Conservation (phyloP, 2,113 vertebrate genomes). For the Notechis scutatus region DNA sequence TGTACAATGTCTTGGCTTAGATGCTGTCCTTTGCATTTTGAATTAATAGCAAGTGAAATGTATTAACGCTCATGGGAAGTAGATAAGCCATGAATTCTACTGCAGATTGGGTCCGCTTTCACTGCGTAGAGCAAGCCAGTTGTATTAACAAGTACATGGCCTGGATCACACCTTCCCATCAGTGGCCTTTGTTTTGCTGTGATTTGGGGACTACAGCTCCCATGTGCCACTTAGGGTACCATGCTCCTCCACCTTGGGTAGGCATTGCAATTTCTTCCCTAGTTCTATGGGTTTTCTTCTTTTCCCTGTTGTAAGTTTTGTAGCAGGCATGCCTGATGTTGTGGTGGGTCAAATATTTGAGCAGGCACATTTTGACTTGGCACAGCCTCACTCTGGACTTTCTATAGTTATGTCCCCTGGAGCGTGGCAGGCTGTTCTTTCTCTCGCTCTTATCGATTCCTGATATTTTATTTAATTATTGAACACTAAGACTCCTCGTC, state of each 20-base stretch:
- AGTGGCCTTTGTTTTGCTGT: background rate
- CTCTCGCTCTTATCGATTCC: background rate
- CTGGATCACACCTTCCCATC: background rate
- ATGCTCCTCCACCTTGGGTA: background rate
- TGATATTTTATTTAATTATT: conserved; percentile 30
- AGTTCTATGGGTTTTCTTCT: background rate
- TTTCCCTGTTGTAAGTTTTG: background rate
- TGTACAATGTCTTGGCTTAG: background rate
- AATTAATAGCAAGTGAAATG: background rate
- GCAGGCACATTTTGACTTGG: background rate
- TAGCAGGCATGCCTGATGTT: background rate
- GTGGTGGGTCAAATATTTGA: background rate
- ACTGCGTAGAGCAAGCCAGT: background rate
- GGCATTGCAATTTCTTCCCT: background rate
- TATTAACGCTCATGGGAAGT: background rate
- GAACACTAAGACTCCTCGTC: background rate
- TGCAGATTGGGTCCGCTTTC: background rate
- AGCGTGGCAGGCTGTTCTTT: background rate
- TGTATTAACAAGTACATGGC: background rate
- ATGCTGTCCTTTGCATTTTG: background rate
- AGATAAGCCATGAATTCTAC: background rate
- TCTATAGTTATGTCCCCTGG: background rate
- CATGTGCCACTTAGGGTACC: background rate
- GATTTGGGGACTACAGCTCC: background rate
- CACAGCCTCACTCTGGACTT: background rate